Evolutionary conservation across 2,113 vertebrate species (phyloP).

Genomic region (Naja naja): DNA sequence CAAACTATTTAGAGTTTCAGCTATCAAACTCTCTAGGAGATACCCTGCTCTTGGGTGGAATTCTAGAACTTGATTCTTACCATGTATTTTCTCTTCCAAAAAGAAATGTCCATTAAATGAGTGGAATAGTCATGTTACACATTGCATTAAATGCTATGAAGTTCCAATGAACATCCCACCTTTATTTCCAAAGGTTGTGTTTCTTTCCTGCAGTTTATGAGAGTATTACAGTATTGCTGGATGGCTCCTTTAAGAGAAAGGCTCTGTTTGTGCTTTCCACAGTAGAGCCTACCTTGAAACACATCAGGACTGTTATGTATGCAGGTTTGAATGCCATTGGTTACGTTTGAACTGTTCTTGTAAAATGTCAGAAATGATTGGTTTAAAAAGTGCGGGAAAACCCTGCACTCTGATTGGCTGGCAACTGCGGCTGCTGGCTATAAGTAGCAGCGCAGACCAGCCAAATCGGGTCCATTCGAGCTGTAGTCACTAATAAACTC

Average conservation of each 20-base stretch:
- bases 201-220: neutral
- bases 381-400: too few species aligned
- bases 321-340: too few species aligned
- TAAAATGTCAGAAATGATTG: too few species aligned
- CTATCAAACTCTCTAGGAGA: neutral
- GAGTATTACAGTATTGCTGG: neutral
- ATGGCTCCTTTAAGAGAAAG: neutral
- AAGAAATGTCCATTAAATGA: neutral
- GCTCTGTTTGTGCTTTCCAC: neutral
- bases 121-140: neutral
- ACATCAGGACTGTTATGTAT: too few species aligned
- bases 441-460: too few species aligned
- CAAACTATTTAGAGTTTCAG: constrained; percentile 8
- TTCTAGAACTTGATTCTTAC: neutral
- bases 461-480: too few species aligned
- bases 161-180: neutral
- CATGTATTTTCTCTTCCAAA: neutral
- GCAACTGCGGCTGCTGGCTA: too few species aligned
- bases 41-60: neutral
- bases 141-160: neutral
- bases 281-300: neutral
- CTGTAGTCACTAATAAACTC: too few species aligned
- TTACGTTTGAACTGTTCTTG: too few species aligned
- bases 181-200: neutral
- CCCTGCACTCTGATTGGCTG: too few species aligned